Evolutionary conservation across 2,113 vertebrate species (phyloP), one percentile per base, ranked within the genome.

Genomic region (Leptocoma aspasia): DNA sequence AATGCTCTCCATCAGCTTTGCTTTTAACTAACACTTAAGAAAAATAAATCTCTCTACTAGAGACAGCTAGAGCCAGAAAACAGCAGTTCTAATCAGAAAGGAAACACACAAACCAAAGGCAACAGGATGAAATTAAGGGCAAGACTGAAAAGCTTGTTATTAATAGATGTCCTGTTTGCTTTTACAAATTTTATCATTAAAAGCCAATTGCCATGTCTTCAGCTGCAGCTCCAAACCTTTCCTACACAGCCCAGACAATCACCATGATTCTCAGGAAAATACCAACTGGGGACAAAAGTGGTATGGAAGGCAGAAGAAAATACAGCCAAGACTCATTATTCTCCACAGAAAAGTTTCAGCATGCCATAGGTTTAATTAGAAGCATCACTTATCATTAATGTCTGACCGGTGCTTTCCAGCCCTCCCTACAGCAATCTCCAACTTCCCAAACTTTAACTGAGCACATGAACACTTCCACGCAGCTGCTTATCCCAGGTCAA

Each of bases 101-200:
- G 81, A 95, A 95, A 68, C 11, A 2, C 57, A 75, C 27, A 84
- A 95, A 86, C 65, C 84, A 91, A 94, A 92, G 56, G 69, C 80
- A 95, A 78, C 68, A 91, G 81, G 86, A 92, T 71, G 44, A 79
- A 91, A 89, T 82, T 60, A 68, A 84, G 91, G 81, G 59, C 72
- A 78, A 92, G 49, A 47, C 68, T 78, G 35, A 84, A 81, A 83
- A 83, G 35, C 44, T 50, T 39, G 64, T 90, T 96, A 91, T 92
- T 92, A 95, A 92, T 73, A 92, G 84, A 50, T 2, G 6, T 71
- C 41, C 75, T 45, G 28, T 53, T 78, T 73, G 82, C 70, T 87
- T 94, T 82, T 64, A 69, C 52, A 49, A 12, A 53, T 94, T 88
- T 72, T 49, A 57, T 76, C 86, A 93, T 86, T 77, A 77, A 90